Base-by-base conservation (phyloP, 2,113 vertebrate species). In the Python bivittatus region DNA sequence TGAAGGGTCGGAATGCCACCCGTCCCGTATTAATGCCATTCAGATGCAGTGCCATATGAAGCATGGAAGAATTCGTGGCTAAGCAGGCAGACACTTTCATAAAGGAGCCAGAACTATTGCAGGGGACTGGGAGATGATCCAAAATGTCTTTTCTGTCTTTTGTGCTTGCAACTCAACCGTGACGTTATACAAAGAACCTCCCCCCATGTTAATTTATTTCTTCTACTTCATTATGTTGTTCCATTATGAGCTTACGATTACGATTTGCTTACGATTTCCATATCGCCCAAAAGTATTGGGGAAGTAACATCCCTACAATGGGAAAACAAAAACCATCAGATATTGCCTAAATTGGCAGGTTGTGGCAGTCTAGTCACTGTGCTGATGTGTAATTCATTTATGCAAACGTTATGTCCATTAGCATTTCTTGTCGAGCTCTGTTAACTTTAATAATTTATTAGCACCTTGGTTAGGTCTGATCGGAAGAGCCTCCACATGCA, bases 361-460 rank as follows among this genome's bases (percentile, higher is more conserved):
- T 94, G 92, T 86, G 95, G 97, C 96, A 97, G 97, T 97, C 97
- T 97, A 96, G 97, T 91, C 58, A 97, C 96, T 95, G 95, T 96
- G 97, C 97, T 98, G 97, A 98, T 98, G 97, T 95, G 97, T 98
- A 98, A 98, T 98, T 98, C 97, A 98, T 98, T 98, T 98, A 97
- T 98, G 97, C 97, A 98, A 98, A 98, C 97, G 97, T 97, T 96
- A 97, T 97, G 97, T 97, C 98, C 97, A 98, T 98, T 98, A 98
- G 97, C 97, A 97, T 97, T 97, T 97, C 97, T 97, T 95, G 97
- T 97, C 97, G 97, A 97, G 97, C 97, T 97, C 96, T 97, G 98
- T 98, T 98, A 98, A 97, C 97, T 97, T 98, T 97, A 98, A 98
- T 98, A 98, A 98, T 98, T 93, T 96, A 98, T 98, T 96, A 97